Percentiles rank a stretch among this genome's conserved stretches.
These are phyloP conservation scores for Zaprionus kolodkinae DNA, from an alignment of 1,140 invertebrate species.

Conservation along the genomic window DNA sequence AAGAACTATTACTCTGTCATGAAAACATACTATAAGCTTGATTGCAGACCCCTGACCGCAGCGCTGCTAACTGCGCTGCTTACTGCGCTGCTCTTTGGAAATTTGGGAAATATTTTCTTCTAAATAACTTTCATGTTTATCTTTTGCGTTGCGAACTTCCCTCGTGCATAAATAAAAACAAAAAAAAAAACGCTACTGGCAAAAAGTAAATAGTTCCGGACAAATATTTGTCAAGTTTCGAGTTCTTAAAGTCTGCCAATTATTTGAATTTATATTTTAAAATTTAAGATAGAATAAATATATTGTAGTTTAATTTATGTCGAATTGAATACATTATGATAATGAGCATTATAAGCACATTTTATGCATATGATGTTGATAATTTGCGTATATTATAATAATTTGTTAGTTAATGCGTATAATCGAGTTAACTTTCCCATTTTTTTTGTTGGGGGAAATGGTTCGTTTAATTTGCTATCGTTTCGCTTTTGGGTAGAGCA, in stretches of 20 bases:
- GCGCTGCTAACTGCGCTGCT: background rate
- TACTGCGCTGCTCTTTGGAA: background rate
- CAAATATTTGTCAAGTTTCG: slow-evolving; percentile 1
- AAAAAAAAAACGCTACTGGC: background rate
- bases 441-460: slow-evolving; percentile 9
- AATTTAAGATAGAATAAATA: too few species aligned
- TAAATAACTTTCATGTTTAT: slow-evolving; percentile 1
- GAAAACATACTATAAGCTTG: background rate
- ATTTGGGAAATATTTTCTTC: background rate
- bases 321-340: too few species aligned
- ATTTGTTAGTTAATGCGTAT: background rate
- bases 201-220: background rate
- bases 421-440: background rate
- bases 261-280: background rate
- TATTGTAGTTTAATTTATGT: too few species aligned
- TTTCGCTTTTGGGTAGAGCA: slow-evolving; percentile 45
- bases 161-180: background rate
- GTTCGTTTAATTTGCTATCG: slow-evolving; percentile 34
- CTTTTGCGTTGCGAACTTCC: background rate
- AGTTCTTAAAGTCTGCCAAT: background rate
- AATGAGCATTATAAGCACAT: background rate
- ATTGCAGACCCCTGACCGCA: background rate
- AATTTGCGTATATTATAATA: slow-evolving; percentile 6
- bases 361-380: background rate
- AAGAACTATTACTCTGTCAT: background rate